Percentiles rank a stretch among this genome's conserved stretches.
These are phyloP conservation scores for Dissostichus mawsoni DNA, from an alignment of 2,113 vertebrate species.

Conservation along the genomic window DNA sequence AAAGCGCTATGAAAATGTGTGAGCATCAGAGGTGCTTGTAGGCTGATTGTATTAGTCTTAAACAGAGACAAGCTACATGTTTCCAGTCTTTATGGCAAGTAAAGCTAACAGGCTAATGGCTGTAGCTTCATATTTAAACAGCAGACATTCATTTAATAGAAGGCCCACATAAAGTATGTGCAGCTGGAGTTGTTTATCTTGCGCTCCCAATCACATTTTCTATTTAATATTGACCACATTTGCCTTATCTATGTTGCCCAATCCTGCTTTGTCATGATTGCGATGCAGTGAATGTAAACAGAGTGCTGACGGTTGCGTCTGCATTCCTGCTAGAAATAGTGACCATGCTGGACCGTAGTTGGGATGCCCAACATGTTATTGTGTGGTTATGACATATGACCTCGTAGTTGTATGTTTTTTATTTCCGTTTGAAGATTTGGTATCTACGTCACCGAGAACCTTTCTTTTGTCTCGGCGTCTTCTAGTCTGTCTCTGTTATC, in stretches of 20 bases:
- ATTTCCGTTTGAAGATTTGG: not conserved
- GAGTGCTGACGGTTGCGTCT: not conserved
- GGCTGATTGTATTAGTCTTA: not conserved
- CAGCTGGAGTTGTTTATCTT: not conserved
- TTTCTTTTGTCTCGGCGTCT: conserved; percentile 79
- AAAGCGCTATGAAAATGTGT: not conserved
- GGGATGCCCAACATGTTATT: not conserved
- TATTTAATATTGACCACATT: not conserved
- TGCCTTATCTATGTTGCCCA: not conserved
- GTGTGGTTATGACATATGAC: not conserved
- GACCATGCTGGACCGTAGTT: not conserved
- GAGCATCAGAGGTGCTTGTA: not conserved
- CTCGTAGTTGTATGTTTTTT: not conserved
- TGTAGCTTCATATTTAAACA: not conserved
- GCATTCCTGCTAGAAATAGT: conserved; percentile 26
- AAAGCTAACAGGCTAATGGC: not conserved
- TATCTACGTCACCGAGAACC: not conserved
- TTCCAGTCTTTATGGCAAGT: not conserved
- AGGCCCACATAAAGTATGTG: not conserved
- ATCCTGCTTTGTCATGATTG: not conserved
- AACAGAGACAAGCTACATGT: not conserved
- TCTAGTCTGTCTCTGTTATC: conserved; percentile 80
- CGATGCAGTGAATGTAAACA: conserved; percentile 53
- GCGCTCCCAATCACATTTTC: not conserved
- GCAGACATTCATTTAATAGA: not conserved